These are phyloP conservation scores for Pediacus dermestoides DNA, from an alignment of 2,888 invertebrate species.

Conservation along the genomic window DNA sequence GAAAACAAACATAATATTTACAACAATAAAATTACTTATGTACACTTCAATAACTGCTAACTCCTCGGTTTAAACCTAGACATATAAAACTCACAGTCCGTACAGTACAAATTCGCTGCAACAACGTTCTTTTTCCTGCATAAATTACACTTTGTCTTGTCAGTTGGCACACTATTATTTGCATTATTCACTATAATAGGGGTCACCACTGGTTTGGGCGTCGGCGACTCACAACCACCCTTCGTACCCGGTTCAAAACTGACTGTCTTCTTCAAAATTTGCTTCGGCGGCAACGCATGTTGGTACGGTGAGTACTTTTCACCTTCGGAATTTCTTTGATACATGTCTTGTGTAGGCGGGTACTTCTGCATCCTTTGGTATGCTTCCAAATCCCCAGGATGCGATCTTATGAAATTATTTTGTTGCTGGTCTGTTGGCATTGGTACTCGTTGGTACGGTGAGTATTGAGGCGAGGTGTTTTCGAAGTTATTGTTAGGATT, in stretches of 20 bases:
- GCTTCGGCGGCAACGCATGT: constrained; percentile 60
- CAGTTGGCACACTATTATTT: constrained; percentile 43
- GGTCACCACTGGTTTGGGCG: constrained; percentile 44
- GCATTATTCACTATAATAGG: constrained; percentile 47
- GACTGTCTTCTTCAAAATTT: constrained; percentile 63
- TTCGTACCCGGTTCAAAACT: constrained; percentile 73
- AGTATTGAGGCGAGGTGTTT: constrained; percentile 13
- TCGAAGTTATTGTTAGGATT: constrained; percentile 11
- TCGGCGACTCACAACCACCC: constrained; percentile 50
- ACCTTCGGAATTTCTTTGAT: constrained; percentile 37
- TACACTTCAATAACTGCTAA: constrained; percentile 21
- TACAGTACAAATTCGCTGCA: constrained; percentile 77
- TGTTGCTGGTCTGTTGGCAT: constrained; percentile 4
- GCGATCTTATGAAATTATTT: background rate
- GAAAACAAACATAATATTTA: background rate
- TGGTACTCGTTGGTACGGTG: constrained; percentile 23
- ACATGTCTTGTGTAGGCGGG: constrained; percentile 5
- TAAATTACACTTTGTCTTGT: constrained; percentile 74
- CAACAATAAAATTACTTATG: constrained; percentile 1
- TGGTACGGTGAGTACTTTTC: constrained; percentile 59
- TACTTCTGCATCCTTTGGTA: background rate
- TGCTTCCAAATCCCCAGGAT: background rate
- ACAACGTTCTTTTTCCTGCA: constrained; percentile 81
- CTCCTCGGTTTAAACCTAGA: constrained; percentile 68
- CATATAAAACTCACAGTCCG: constrained; percentile 91